Evolutionary conservation across 2,888 invertebrate species (phyloP), one percentile per base, ranked within the genome.

Genomic region (Agrochola lychnidis): DNA sequence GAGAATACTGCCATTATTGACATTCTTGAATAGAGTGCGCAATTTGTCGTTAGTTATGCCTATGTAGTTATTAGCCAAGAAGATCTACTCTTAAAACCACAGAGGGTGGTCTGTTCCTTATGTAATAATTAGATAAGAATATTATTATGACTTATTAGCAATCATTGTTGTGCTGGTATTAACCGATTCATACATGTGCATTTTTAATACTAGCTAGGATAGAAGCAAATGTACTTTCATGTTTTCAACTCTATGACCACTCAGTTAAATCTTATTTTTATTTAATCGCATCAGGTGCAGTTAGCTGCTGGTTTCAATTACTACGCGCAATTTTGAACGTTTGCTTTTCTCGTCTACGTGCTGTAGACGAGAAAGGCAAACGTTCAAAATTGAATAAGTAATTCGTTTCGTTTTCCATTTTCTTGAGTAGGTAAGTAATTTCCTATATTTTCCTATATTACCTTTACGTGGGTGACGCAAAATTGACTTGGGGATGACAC

Each of bases 121-220:
- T 25, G 40, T 76, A 71, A 63, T 72, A 36, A 83, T 76, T 71
- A 73, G 56, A 86, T 74, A 75, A 73, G 63, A 56, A 79, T 63
- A 70, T 64, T 56, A 59, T 67, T 72, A 73, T 76, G 30, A 68
- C 62, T 71, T 73, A 73, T 61, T 74, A 77, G 66, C 66, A 81
- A 73, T 81, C 68, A 77, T 85, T 79, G 68, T 76, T 72, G 61
- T 68, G 40, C 61, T 69, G 73, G 62, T 71, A 68, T 66, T 56
- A 70, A 66, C 51, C 59, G 68, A 70, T 48, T 67, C n/a, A 42
- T 73, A 10, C 45, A 56, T 57, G 48, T 61, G 12, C 30, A n/a
- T 51, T 68, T n/a, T 68, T 19, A 57, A 68, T 53, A 51, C 36
- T 22, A 30, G 30, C 14, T 67, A n/a, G 30, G 2, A 53, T 61